Evolutionary conservation across 2,888 invertebrate species (phyloP), one percentile per base, ranked within the genome.

Genomic region (Pseudoips prasinana): DNA sequence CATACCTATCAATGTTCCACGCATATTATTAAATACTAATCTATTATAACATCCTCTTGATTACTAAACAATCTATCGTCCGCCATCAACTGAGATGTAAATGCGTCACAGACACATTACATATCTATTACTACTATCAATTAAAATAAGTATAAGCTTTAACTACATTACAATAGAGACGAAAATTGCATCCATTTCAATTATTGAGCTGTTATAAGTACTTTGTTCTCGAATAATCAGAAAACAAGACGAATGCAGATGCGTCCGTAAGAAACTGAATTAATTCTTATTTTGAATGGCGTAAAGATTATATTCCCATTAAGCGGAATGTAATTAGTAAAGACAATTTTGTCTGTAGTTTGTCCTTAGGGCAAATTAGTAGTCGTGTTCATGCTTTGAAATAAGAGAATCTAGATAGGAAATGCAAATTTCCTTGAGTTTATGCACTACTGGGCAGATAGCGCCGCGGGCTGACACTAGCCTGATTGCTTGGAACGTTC

Each of bases 351-450:
- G 51, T 38, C 1, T 8, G 38, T 6, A 10, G 39, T 45, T 25
- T 44, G 41, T 49, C 63, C 68, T 48, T 48, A 56, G 46, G 66
- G 74, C 56, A 55, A 64, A 73, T 73, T 67, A 68, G 64, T 60
- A 71, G 69, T 66, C 64, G 42, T 59, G 55, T 58, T 65, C 56
- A 54, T 55, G 52, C 58, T 58, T 59, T 50, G 57, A 61, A 66
- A 70, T 63, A 66, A 64, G 66, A 63, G 61, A 63, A 69, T 72
- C 71, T 37, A 28, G 55, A 57, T 59, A 59, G 60, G 64, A 61
- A 64, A 76, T 76, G 76, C 62, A 68, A 73, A 75, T 74, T 57
- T 49, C 46, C 46, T 47, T 50, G 58, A 55, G 55, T 46, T 47
- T 44, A 45, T 51, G 61, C 61, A 59, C 56, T 48, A 50, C 26